phyloP scores from a whole-genome alignment of 2,888 invertebrate genomes.

The Caenorhabditis wallacei region DNA sequence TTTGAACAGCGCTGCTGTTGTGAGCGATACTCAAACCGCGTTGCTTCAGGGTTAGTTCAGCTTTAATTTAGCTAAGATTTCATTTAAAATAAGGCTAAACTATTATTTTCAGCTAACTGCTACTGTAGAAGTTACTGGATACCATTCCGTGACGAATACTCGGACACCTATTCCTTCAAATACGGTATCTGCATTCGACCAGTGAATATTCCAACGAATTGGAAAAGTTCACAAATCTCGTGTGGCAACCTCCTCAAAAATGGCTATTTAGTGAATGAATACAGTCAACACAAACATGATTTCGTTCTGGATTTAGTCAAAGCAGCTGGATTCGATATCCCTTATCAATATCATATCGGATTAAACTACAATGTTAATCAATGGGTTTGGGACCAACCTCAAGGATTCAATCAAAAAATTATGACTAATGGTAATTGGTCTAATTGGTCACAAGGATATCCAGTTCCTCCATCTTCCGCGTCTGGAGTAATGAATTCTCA shows the following conservation, averaged over 20 bases:
- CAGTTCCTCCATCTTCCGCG: neutral
- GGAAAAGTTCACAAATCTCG: slow-evolving; percentile 45
- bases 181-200: slow-evolving; percentile 49
- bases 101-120: slow-evolving; percentile 56
- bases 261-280: slow-evolving; percentile 46
- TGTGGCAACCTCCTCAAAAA: slow-evolving; percentile 29
- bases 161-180: too few species aligned
- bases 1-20: too few species aligned
- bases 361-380: neutral
- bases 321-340: neutral
- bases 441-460: neutral
- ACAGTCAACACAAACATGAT: slow-evolving; percentile 31
- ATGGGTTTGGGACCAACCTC: slow-evolving; percentile 28
- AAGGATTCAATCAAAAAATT: neutral
- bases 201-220: slow-evolving; percentile 12
- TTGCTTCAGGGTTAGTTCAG: neutral
- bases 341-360: slow-evolving; percentile 20
- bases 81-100: too few species aligned
- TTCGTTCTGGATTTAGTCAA: slow-evolving; percentile 4
- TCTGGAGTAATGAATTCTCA: neutral
- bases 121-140: slow-evolving; percentile 54
- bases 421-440: neutral
- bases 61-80: neutral
- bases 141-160: too few species aligned
- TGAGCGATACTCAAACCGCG: neutral